A percentile compares a stretch with the other conserved stretches of the same genome.
Conservation (phyloP, 1,140 invertebrate genomes). For the Bombus pascuorum region DNA sequence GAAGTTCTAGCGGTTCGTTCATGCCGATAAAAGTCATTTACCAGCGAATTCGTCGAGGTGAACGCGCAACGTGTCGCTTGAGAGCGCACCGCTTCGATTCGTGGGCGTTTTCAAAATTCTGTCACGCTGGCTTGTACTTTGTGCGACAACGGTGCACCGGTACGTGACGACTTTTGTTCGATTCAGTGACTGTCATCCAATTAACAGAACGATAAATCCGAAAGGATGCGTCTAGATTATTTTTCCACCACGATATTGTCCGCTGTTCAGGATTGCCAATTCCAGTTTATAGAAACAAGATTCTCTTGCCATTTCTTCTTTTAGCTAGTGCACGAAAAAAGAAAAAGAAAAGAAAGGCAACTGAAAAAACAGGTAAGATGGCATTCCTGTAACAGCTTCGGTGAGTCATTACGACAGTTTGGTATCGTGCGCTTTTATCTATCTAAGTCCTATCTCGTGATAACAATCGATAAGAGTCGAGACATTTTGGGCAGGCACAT, state of each 20-base stretch:
- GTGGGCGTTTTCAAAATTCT: conserved; percentile 48
- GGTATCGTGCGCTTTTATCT: background rate
- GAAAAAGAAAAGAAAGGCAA: background rate
- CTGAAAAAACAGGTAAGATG: background rate
- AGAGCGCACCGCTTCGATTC: background rate
- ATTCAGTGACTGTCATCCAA: conserved; percentile 28
- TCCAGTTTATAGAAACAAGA: background rate
- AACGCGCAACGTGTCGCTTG: background rate
- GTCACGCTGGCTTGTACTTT: conserved; percentile 20
- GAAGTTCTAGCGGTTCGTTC: too few relatives aligned
- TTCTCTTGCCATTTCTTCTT: too few relatives aligned
- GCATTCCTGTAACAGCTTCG: background rate
- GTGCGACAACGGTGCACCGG: conserved; percentile 35
- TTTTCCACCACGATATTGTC: too few relatives aligned
- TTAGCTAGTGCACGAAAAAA: background rate
- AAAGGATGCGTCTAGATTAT: too few relatives aligned
- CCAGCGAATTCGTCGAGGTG: background rate
- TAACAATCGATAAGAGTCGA: conserved; percentile 3
- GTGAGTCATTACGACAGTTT: background rate
- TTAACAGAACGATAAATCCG: background rate
- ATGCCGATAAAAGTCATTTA: background rate
- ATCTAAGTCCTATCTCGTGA: background rate
- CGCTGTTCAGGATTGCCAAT: background rate
- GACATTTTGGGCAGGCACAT: background rate
- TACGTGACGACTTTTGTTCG: conserved; percentile 48